Evolutionary conservation across 2,888 invertebrate species (phyloP).

Genomic region (Hymenopus coronatus): DNA sequence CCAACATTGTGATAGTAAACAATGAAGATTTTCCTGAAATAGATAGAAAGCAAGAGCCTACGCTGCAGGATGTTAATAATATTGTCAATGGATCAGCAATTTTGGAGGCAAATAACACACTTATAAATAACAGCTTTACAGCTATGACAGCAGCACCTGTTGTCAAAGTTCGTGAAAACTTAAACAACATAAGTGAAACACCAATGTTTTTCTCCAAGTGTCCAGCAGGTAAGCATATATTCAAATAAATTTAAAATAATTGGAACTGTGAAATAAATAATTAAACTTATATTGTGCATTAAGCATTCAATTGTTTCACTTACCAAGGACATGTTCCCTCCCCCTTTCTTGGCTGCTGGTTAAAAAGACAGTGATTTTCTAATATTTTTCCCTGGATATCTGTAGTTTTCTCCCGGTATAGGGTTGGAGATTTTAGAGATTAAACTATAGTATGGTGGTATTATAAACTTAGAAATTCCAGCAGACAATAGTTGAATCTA

Average conservation of each 20-base stretch:
- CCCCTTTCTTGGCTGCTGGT: not conserved
- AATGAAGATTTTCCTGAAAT: not conserved
- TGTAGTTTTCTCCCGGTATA: no score
- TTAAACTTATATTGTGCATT: no score
- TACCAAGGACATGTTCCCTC: no score
- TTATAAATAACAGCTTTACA: not conserved
- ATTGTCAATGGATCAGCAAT: not conserved
- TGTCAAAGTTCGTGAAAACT: not conserved
- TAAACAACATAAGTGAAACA: not conserved
- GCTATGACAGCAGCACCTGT: not conserved
- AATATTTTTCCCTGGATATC: not conserved
- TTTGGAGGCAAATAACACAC: not conserved
- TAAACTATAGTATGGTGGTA: no score
- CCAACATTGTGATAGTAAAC: not conserved
- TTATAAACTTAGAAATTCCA: no score
- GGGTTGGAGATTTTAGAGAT: no score
- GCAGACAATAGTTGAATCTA: no score
- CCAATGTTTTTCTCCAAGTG: slow-evolving; percentile 51
- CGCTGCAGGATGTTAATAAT: not conserved
- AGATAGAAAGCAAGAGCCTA: not conserved
- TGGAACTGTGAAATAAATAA: no score
- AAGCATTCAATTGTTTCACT: no score
- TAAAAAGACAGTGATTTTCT: not conserved
- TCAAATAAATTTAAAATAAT: not conserved
- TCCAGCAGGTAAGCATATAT: slow-evolving; percentile 40